Conservation (phyloP, 53 echinoderm and acorn worm species). For the Antedon mediterranea region DNA sequence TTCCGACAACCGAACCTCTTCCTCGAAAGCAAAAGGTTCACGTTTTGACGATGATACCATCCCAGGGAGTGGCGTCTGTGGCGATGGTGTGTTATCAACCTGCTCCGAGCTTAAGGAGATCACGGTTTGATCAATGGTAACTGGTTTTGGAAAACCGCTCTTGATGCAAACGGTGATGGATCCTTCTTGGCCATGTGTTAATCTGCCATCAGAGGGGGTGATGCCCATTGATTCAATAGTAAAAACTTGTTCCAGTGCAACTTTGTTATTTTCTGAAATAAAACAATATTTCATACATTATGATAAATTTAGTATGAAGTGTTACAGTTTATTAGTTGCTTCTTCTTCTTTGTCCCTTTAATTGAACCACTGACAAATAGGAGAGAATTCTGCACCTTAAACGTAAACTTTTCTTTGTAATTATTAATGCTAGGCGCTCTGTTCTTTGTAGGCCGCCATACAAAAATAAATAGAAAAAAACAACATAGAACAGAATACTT, state of each 20-base stretch:
- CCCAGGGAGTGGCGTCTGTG: neutral
- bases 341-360: no score
- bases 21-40: constrained; percentile 4
- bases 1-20: constrained; percentile 3
- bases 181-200: constrained; percentile 40
- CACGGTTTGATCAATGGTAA: constrained; percentile 39
- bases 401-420: no score
- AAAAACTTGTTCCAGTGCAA: neutral
- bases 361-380: no score
- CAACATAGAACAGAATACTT: no score
- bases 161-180: constrained; percentile 29
- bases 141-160: constrained; percentile 45
- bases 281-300: neutral
- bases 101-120: constrained; percentile 37
- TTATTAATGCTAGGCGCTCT: no score
- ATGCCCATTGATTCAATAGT: constrained; percentile 9
- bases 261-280: neutral
- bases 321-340: no score
- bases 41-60: constrained; percentile 2
- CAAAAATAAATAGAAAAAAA: no score
- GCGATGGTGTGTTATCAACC: constrained; percentile 7
- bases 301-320: no score
- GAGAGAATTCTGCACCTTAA: no score
- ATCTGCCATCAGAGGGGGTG: constrained; percentile 32
- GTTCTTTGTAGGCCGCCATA: no score